Percentiles rank a stretch among this genome's conserved stretches.
Conservation (phyloP, 2,888 invertebrate species). For the Ashinkailepas kermadecensis region DNA sequence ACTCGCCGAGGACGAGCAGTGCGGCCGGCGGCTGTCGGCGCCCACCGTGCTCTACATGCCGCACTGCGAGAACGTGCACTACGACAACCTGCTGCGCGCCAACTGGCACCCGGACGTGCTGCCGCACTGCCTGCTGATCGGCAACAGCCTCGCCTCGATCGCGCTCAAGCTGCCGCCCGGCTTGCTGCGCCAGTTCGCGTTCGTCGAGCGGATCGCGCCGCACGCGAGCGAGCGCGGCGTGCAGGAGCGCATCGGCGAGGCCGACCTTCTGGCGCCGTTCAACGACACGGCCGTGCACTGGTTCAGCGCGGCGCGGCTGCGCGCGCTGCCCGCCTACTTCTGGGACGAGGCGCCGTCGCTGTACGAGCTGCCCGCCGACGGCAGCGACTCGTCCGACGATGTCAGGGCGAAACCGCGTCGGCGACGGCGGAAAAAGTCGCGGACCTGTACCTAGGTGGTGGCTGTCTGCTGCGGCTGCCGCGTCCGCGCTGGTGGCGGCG, state of each 20-base stretch:
- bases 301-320: conserved; percentile 43
- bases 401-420: not conserved
- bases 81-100: conserved; percentile 19
- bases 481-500: not conserved
- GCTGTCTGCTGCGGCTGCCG: conserved; percentile 23
- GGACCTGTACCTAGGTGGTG: not conserved
- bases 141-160: conserved; percentile 8
- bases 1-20: not conserved
- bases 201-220: not conserved
- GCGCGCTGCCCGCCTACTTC: conserved; percentile 48
- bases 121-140: conserved; percentile 4
- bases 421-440: conserved; percentile 10
- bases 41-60: conserved; percentile 18
- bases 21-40: conserved; percentile 16
- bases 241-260: not conserved
- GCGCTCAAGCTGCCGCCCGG: conserved; percentile 1
- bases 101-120: conserved; percentile 22
- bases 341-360: conserved; percentile 45
- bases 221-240: not conserved
- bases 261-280: conserved; percentile 10
- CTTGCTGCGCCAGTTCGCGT: not conserved
- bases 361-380: not conserved
- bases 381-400: not conserved
- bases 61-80: conserved; percentile 21
- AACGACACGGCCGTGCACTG: conserved; percentile 24